Conservation (phyloP, 2,888 invertebrate genomes). For the Eupeodes luniger region DNA sequence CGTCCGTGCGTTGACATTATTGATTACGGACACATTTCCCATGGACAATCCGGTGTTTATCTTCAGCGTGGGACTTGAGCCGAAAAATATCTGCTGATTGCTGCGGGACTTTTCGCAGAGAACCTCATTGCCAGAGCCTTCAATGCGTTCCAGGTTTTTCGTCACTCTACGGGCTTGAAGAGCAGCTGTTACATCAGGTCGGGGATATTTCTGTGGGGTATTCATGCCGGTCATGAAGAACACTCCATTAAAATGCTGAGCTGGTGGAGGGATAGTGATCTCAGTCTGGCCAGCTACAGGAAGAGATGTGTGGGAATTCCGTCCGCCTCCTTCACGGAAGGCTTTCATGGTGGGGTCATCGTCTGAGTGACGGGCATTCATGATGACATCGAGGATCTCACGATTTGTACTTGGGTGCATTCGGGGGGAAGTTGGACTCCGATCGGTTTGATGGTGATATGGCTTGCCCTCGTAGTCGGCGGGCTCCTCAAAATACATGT, state of each 20-base stretch:
- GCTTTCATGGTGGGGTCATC: slow-evolving; percentile 83
- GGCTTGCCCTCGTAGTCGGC: slow-evolving; percentile 79
- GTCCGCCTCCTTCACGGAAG: slow-evolving; percentile 79
- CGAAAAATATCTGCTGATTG: slow-evolving; percentile 83
- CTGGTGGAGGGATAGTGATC: slow-evolving; percentile 76
- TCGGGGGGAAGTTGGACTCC: slow-evolving; percentile 78
- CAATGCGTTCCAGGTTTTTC: slow-evolving; percentile 92
- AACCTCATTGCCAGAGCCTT: slow-evolving; percentile 84
- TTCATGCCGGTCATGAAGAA: slow-evolving; percentile 86
- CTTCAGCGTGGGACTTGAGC: slow-evolving; percentile 81
- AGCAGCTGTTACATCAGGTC: slow-evolving; percentile 84
- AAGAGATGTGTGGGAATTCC: slow-evolving; percentile 64
- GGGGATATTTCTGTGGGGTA: slow-evolving; percentile 84
- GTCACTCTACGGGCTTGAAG: slow-evolving; percentile 87
- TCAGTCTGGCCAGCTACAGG: slow-evolving; percentile 67
- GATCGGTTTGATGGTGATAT: slow-evolving; percentile 63
- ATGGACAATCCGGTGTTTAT: slow-evolving; percentile 77
- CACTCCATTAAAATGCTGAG: slow-evolving; percentile 86
- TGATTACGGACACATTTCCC: slow-evolving; percentile 82
- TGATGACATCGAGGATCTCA: slow-evolving; percentile 86
- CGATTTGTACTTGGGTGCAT: slow-evolving; percentile 85
- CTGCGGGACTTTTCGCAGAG: slow-evolving; percentile 85
- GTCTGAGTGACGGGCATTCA: slow-evolving; percentile 85
- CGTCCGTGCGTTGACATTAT: slow-evolving; percentile 86
- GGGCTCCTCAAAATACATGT: slow-evolving; percentile 81